Base-by-base conservation (phyloP, 2,888 invertebrate species). In the Augiades crinisus region DNA sequence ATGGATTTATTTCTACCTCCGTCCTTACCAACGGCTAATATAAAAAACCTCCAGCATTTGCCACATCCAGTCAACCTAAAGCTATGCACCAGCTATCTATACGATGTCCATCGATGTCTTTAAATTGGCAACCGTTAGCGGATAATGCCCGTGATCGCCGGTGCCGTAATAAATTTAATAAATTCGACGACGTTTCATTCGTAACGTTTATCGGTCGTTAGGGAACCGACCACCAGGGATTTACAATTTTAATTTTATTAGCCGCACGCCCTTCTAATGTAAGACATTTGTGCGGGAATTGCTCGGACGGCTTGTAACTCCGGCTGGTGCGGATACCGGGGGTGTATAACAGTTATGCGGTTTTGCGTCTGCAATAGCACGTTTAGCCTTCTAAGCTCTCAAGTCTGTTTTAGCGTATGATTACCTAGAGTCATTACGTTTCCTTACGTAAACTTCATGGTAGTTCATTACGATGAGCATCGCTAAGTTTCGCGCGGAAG, bases 91-190 rank as follows among this genome's bases (percentile, higher is more conserved):
- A 6, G 1, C 27, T 38, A 41, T 43, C 34, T 21, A 27, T 45
- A 22, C 51, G 51, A 60, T 63, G 63, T 60, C 61, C 61, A 54
- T 60, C 56, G 65, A 74, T 71, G 70, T 68, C 73, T 63, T 69
- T 72, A 80, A 76, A 83, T 81, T 72, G 75, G 64, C 63, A 70
- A 68, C 70, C 72, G 74, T 79, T 78, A 78, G 67, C 71, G 66
- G 70, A 74, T 76, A 79, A 77, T 74, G 65, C 66, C 70, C 61
- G 67, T 72, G 70, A 76, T 75, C 67, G 69, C 61, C 45, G 53
- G 33, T 60, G 62, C 67, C 53, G 74, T 65, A 75, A 76, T 80
- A 77, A 81, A 80, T 75, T 67, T 65, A 76, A 75, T 80, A 78
- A 81, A 80, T 75, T 67, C 64, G 66, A 72, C 65, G 68, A 69